Conservation (phyloP, 23 tunicate genomes). For the Halocynthia aurantium region DNA sequence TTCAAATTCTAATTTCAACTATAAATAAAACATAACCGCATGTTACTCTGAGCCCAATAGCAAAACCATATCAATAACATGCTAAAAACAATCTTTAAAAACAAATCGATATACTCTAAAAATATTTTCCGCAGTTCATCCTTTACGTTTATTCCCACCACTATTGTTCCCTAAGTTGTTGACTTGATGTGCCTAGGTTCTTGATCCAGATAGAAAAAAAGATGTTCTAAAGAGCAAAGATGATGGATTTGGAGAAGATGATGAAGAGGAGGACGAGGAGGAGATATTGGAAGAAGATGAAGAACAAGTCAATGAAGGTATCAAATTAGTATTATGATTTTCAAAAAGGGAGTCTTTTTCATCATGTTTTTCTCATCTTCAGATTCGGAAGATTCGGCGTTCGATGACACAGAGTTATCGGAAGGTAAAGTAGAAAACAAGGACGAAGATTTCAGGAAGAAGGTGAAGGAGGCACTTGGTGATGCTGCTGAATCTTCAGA, state of each 20-base stretch:
- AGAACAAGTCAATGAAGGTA: background rate
- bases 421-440: conserved; percentile 20
- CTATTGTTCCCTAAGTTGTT: background rate
- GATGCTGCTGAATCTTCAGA: conserved; percentile 58
- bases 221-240: conserved; percentile 2
- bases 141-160: too few relatives aligned
- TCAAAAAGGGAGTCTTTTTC: background rate
- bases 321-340: background rate
- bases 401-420: conserved; percentile 19
- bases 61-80: too few relatives aligned
- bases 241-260: conserved; percentile 5
- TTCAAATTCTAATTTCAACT: too few relatives aligned
- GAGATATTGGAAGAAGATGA: conserved; percentile 11
- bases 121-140: too few relatives aligned
- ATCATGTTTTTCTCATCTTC: background rate
- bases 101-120: too few relatives aligned
- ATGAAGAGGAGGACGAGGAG: conserved; percentile 19
- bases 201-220: conserved; percentile 7
- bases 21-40: too few relatives aligned
- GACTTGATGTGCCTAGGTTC: conserved; percentile 28
- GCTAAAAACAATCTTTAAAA: too few relatives aligned
- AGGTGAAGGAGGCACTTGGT: conserved; percentile 77
- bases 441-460: conserved; percentile 43
- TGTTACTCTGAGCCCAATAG: too few relatives aligned
- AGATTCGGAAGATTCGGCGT: conserved; percentile 37